Conservation (phyloP, 1,140 invertebrate species). For the Lysiphlebus fabarum region DNA sequence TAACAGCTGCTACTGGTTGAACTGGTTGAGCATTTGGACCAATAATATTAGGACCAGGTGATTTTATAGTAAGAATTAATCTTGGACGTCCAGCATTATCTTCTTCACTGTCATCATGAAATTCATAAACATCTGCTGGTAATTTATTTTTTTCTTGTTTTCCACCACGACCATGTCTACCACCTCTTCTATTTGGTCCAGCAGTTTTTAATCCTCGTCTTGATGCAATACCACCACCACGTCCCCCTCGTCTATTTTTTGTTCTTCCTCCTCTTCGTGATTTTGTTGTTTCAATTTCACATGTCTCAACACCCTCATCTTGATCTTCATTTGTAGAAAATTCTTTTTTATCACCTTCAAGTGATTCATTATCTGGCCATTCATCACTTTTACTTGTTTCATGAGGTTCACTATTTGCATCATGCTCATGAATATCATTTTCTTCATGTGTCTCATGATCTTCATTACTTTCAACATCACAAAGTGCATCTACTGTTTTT, state of each 20-base stretch:
- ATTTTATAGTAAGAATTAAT: slow-evolving; percentile 77
- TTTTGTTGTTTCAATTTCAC: slow-evolving; percentile 44
- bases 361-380: slow-evolving; percentile 52
- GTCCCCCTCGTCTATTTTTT: slow-evolving; percentile 51
- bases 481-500: slow-evolving; percentile 69
- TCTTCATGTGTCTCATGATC: slow-evolving; percentile 34
- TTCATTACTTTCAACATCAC: slow-evolving; percentile 48
- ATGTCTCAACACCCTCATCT: slow-evolving; percentile 47
- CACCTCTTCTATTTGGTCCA: slow-evolving; percentile 51
- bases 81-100: slow-evolving; percentile 65
- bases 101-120: slow-evolving; percentile 79
- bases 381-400: slow-evolving; percentile 38
- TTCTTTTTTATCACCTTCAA: slow-evolving; percentile 47
- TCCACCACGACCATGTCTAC: slow-evolving; percentile 56
- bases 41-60: slow-evolving; percentile 55
- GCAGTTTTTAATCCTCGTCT: slow-evolving; percentile 49
- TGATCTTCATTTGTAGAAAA: slow-evolving; percentile 39
- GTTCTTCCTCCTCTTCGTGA: slow-evolving; percentile 44
- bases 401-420: slow-evolving; percentile 28
- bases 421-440: slow-evolving; percentile 33
- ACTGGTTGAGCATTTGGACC: slow-evolving; percentile 41
- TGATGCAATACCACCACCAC: slow-evolving; percentile 58
- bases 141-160: slow-evolving; percentile 60
- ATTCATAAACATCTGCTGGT: slow-evolving; percentile 76
- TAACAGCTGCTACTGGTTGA: slow-evolving; percentile 53